phyloP scores from a whole-genome alignment of 2,888 invertebrate genomes.

The Priocnemis perturbator region DNA sequence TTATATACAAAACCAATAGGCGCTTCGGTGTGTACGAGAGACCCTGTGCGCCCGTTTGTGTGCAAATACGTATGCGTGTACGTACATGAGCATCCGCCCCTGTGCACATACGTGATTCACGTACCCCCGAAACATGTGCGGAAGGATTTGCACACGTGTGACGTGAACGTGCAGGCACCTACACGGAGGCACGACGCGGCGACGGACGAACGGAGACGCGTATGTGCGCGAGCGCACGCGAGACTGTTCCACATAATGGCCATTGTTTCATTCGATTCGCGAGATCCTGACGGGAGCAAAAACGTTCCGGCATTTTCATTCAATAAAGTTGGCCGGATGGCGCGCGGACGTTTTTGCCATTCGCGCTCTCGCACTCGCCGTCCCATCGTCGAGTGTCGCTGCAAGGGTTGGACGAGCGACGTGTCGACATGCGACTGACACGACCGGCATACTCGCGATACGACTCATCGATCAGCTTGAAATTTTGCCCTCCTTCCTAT shows the following conservation, averaged over 20 bases:
- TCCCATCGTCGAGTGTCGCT: too few relatives aligned
- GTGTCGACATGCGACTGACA: too few relatives aligned
- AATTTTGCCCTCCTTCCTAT: too few relatives aligned
- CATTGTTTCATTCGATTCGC: constrained; percentile 66
- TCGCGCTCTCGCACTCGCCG: constrained; percentile 4
- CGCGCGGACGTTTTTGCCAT: constrained; percentile 41
- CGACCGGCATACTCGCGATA: too few relatives aligned
- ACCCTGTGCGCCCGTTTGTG: constrained; percentile 29
- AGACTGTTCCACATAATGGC: constrained; percentile 68
- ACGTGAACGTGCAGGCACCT: not conserved
- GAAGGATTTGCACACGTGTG: not conserved
- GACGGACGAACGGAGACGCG: too few relatives aligned
- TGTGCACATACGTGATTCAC: not conserved
- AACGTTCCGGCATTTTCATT: constrained; percentile 70
- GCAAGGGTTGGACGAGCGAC: too few relatives aligned
- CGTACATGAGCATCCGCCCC: constrained; percentile 19
- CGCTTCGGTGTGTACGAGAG: not conserved
- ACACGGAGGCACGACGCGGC: too few relatives aligned
- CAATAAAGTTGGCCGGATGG: constrained; percentile 57
- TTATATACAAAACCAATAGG: constrained; percentile 22
- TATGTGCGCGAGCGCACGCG: constrained; percentile 10
- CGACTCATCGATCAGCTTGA: too few relatives aligned
- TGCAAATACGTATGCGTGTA: constrained; percentile 11
- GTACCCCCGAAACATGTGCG: not conserved
- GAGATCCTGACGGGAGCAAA: constrained; percentile 65